Conservation (phyloP, 2,113 vertebrate genomes). For the Chloropsis hardwickii region DNA sequence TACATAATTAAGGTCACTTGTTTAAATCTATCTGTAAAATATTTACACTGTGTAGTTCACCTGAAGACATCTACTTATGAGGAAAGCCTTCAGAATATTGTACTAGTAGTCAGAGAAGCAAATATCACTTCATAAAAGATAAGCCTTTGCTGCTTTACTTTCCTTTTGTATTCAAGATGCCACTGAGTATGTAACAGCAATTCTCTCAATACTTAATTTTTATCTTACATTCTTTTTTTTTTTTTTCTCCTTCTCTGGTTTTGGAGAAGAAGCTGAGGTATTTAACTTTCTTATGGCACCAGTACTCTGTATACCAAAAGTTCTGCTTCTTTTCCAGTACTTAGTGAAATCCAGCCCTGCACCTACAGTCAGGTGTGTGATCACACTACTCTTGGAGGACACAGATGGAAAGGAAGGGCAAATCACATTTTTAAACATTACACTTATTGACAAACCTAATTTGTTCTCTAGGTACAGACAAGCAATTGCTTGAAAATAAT, state of each 20-base stretch:
- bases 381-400: neutral
- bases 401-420: neutral
- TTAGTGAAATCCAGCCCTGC: neutral
- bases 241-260: neutral
- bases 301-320: neutral
- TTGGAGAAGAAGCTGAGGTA: neutral
- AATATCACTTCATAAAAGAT: neutral
- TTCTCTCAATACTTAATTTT: neutral
- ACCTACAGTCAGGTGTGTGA: neutral
- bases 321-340: neutral
- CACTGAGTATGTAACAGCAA: neutral
- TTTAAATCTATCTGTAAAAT: neutral
- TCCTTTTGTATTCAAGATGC: neutral
- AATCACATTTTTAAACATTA: neutral
- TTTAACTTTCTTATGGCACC: neutral
- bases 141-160: neutral
- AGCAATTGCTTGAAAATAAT: neutral
- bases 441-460: neutral
- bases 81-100: neutral
- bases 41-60: neutral
- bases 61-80: neutral
- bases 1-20: neutral
- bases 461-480: neutral
- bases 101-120: neutral
- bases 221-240: neutral